Conservation (phyloP, 2,113 vertebrate genomes). For the Eira barbara region DNA sequence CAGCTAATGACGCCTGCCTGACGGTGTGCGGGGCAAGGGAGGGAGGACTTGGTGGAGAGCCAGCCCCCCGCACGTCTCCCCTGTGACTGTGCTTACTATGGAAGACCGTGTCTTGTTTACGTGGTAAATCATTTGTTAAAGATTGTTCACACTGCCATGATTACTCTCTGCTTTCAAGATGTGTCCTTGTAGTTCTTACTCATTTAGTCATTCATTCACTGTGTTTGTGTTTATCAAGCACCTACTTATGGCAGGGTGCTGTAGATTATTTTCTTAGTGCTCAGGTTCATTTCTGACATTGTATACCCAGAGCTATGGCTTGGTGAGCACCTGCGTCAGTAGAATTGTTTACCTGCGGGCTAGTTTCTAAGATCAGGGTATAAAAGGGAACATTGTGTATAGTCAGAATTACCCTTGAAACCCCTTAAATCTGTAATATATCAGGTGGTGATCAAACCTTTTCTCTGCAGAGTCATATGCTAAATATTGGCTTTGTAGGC, state of each 20-base stretch:
- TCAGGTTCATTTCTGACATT: not conserved
- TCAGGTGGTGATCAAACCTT: not conserved
- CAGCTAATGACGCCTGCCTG: too few relatives aligned
- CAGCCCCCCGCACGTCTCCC: fast-evolving
- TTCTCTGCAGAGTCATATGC: fast-evolving
- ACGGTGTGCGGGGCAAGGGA: fast-evolving
- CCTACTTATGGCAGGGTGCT: fast-evolving
- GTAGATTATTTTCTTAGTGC: not conserved
- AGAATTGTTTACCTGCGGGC: not conserved
- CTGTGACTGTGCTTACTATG: fast-evolving
- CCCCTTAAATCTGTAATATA: not conserved
- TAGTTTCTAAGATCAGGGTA: not conserved
- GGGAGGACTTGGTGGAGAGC: not conserved
- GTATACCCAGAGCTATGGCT: not conserved
- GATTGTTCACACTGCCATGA: not conserved
- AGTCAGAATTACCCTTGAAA: not conserved
- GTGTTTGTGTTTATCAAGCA: not conserved
- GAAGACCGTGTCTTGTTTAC: not conserved
- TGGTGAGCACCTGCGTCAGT: not conserved
- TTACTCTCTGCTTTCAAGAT: not conserved
- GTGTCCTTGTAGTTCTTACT: not conserved
- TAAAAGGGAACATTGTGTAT: not conserved
- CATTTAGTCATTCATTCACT: not conserved
- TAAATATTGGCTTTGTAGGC: not conserved
- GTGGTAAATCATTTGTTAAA: not conserved